Conservation (phyloP, 2,888 invertebrate species). For the Cremastinae sp. region DNA sequence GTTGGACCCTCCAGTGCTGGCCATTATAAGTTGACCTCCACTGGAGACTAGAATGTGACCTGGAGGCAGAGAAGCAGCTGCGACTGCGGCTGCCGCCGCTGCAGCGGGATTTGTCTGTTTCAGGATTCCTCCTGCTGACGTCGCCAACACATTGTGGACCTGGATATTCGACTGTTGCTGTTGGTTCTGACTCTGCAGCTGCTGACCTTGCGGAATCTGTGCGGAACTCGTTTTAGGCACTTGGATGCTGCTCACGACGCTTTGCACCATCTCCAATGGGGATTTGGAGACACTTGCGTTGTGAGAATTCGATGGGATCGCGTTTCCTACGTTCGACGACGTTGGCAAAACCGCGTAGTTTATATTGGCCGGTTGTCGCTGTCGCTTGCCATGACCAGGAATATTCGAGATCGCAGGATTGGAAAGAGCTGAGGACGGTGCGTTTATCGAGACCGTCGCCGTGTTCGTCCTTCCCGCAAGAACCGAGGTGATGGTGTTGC, state of each 20-base stretch:
- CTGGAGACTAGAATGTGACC: conserved; percentile 90
- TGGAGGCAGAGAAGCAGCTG: conserved; percentile 80
- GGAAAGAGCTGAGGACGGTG: conserved; percentile 81
- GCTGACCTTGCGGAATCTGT: conserved; percentile 67
- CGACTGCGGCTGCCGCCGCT: conserved; percentile 44
- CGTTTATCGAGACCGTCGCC: conserved; percentile 88
- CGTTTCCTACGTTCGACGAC: conserved; percentile 75
- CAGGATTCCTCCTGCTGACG: conserved; percentile 75
- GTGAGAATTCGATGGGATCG: conserved; percentile 64
- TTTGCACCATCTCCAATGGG: conserved; percentile 89
- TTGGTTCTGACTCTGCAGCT: conserved; percentile 74
- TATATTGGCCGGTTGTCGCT: conserved; percentile 75
- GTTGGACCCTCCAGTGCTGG: conserved; percentile 81
- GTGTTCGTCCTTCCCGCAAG: conserved; percentile 89
- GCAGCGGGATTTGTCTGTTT: conserved; percentile 79
- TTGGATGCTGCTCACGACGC: conserved; percentile 87
- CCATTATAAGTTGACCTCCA: conserved; percentile 88
- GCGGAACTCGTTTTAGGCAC: conserved; percentile 80
- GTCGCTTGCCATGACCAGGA: conserved; percentile 70
- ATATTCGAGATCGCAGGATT: conserved; percentile 78
- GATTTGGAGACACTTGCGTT: conserved; percentile 82
- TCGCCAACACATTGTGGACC: conserved; percentile 77
- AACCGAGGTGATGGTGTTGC: conserved; percentile 91
- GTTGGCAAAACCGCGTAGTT: conserved; percentile 70
- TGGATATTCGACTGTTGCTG: conserved; percentile 74